Conservation (phyloP, 2,113 vertebrate genomes). For the Nymphicus hollandicus region DNA sequence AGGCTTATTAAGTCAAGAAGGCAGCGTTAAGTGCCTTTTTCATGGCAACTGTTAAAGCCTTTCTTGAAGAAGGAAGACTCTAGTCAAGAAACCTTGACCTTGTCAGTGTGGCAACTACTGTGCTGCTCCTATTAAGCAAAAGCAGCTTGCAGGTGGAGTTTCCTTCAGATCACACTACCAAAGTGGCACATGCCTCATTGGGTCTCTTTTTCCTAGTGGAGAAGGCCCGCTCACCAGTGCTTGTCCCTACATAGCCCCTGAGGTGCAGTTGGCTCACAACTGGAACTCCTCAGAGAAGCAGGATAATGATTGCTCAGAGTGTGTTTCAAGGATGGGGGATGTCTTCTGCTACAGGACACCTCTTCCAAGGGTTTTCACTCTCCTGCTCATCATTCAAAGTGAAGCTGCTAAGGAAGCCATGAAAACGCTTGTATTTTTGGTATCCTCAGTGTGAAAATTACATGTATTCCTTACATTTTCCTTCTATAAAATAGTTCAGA, state of each 20-base stretch:
- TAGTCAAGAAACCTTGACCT: background rate
- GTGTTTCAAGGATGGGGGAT: background rate
- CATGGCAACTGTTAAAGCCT: constrained; percentile 18
- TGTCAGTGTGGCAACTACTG: background rate
- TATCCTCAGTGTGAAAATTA: background rate
- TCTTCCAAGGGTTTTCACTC: background rate
- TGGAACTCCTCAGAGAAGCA: background rate
- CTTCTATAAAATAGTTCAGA: background rate
- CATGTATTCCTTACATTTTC: background rate
- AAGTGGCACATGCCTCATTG: rapidly evolving
- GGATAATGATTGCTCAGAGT: background rate
- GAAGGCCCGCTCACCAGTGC: background rate
- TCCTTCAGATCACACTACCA: background rate
- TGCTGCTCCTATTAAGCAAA: background rate
- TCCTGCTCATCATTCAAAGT: background rate
- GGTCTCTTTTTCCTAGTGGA: background rate
- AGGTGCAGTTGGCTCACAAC: background rate
- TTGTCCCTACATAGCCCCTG: background rate
- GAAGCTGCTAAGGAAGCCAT: background rate
- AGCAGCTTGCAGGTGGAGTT: background rate
- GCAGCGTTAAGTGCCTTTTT: constrained; percentile 39
- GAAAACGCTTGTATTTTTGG: background rate
- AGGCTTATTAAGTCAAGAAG: constrained; percentile 46
- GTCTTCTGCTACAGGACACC: background rate
- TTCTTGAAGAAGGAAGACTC: background rate